Evolutionary conservation across 2,888 invertebrate genomes (phyloP).

Genomic region (Pheosia gnoma): DNA sequence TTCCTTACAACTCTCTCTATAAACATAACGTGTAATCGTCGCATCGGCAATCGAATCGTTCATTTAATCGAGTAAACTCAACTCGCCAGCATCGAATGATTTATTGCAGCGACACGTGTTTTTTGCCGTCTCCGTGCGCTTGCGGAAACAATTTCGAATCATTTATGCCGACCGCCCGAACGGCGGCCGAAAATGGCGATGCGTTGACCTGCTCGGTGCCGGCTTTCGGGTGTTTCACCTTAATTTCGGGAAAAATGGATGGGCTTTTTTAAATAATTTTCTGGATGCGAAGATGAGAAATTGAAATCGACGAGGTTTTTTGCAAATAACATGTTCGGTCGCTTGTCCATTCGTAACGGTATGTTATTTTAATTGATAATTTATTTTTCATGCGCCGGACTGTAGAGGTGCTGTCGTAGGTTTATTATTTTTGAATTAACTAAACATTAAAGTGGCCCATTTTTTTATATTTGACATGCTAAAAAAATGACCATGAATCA

Average conservation of each 20-base stretch:
- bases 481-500: background rate
- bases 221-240: constrained; percentile 65
- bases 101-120: constrained; percentile 81
- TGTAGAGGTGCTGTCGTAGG: constrained; percentile 16
- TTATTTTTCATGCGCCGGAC: constrained; percentile 28
- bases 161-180: constrained; percentile 78
- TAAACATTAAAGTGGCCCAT: background rate
- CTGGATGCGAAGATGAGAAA: constrained; percentile 59
- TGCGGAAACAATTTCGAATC: constrained; percentile 82
- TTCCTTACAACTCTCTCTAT: constrained; percentile 76
- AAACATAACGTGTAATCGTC: constrained; percentile 70
- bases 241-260: constrained; percentile 67
- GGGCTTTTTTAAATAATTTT: constrained; percentile 38
- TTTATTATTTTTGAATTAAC: constrained; percentile 9
- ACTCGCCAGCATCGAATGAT: constrained; percentile 72
- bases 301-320: constrained; percentile 65
- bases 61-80: constrained; percentile 79
- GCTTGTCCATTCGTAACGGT: constrained; percentile 48
- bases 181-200: constrained; percentile 60
- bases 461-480: background rate
- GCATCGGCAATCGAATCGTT: constrained; percentile 77
- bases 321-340: constrained; percentile 29
- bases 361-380: constrained; percentile 41
- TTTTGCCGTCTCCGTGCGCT: constrained; percentile 70
- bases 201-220: constrained; percentile 52